Base-by-base conservation (phyloP, 2,888 invertebrate species). In the Panopea generosa region DNA sequence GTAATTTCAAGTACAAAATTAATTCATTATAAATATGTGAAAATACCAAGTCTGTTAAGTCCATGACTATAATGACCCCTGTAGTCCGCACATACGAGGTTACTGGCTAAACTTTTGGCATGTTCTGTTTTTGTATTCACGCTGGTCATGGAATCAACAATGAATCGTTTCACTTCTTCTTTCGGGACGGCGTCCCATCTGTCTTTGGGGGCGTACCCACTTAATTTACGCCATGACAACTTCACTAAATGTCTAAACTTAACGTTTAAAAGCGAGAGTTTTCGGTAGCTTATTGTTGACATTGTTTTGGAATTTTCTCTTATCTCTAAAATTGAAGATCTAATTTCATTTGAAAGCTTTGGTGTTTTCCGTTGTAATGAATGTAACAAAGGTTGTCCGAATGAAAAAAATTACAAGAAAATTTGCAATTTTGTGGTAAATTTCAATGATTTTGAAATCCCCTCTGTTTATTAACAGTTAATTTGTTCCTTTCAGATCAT, bases 21-120 rank as follows among this genome's bases (percentile, higher is more conserved):
- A n/a, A n/a, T n/a, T n/a, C n/a, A n/a, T n/a, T n/a, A n/a, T n/a
- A n/a, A n/a, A n/a, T n/a, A n/a, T n/a, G n/a, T n/a, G n/a, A n/a
- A n/a, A 33, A 29, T 67, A 95, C 95, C 95, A 77, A 96, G 92
- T 89, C 97, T 94, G 90, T 97, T 97, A 87, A 97, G 94, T 9
- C 97, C 97, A 92, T 97, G 97, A 87, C 97, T 97, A 85, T 95
- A 96, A 89, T 97, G 97, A 0, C 97, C 97, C 55, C 96, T 93
- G 86, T 95, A 94, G 91, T 97, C 97, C 0, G 97, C 97, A 40
- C 94, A 95, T 60, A 95, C 93, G 52, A 97, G 92, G 67, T 96
- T 94, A 84, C 95, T 95, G 0, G 95, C 96, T 84, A 96, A 94
- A 2, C 93, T 94, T 38, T 92, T 88, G 0, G 96, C 96, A 91